phyloP scores from a whole-genome alignment of 2,113 vertebrate genomes.

The Megaleporinus macrocephalus region DNA sequence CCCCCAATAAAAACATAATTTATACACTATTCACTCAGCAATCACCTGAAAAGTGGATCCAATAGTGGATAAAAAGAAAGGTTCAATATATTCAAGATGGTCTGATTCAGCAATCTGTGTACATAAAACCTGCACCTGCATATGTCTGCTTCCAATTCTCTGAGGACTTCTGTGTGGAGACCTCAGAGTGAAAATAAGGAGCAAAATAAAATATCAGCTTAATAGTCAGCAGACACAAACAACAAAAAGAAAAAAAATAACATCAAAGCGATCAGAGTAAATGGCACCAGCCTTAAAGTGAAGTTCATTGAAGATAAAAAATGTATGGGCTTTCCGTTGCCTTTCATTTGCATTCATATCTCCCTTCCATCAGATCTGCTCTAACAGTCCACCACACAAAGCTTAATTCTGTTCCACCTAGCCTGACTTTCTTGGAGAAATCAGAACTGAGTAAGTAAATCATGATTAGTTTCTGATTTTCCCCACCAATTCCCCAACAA shows the following conservation, averaged over 20 bases:
- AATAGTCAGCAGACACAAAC: not conserved
- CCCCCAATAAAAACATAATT: too few species aligned
- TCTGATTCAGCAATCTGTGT: not conserved
- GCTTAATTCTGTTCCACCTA: constrained; percentile 3
- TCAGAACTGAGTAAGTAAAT: constrained; percentile 4
- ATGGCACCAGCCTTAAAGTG: constrained; percentile 20
- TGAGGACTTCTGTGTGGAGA: not conserved
- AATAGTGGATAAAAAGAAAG: not conserved
- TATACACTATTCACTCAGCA: not conserved
- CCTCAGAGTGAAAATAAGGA: not conserved
- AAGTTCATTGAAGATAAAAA: constrained; percentile 33
- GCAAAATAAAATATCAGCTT: not conserved
- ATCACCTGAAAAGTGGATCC: too few species aligned
- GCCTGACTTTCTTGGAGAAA: constrained; percentile 9
- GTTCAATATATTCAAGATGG: not conserved
- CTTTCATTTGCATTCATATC: constrained; percentile 46
- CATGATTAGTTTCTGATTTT: not conserved
- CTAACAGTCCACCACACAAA: constrained; percentile 12
- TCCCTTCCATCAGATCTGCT: constrained; percentile 15
- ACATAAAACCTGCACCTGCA: not conserved
- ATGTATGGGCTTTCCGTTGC: constrained; percentile 34
- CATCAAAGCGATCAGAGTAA: constrained; percentile 33
- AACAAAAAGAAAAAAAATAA: constrained; percentile 1
- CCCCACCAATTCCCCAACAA: not conserved
- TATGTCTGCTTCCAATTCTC: not conserved